These are phyloP conservation scores for Himalopsyche tibetana DNA, from an alignment of 2,888 invertebrate genomes.

Conservation along the genomic window DNA sequence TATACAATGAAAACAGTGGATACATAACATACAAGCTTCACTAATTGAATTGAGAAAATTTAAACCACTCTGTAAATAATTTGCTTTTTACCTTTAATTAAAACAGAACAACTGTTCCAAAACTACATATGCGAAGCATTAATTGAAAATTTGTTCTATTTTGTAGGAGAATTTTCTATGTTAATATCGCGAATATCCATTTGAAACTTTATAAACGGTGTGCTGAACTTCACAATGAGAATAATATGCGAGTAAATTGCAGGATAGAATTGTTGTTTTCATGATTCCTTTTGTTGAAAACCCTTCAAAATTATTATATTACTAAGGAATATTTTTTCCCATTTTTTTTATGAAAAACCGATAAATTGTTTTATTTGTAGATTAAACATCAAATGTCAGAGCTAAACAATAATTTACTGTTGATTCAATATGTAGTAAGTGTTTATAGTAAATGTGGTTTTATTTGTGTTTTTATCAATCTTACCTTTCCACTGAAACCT, in stretches of 20 bases:
- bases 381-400: no score
- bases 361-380: no score
- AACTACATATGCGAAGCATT: not conserved
- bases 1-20: no score
- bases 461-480: no score
- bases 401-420: no score
- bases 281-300: not conserved
- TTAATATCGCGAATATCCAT: not conserved
- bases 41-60: not conserved
- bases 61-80: not conserved
- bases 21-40: no score
- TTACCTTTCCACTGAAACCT: no score
- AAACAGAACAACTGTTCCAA: not conserved
- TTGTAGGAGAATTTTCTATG: not conserved
- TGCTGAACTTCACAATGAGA: not conserved
- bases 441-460: no score
- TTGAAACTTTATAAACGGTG: constrained; percentile 16
- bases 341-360: not conserved
- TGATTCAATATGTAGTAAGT: no score
- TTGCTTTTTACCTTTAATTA: constrained; percentile 5
- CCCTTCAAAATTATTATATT: not conserved
- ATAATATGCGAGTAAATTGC: not conserved
- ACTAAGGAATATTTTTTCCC: not conserved
- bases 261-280: not conserved
- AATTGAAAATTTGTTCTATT: constrained; percentile 17